These are phyloP conservation scores for Mesocentrotus franciscanus DNA, from an alignment of 53 echinoderm and acorn worm species.

Conservation along the genomic window DNA sequence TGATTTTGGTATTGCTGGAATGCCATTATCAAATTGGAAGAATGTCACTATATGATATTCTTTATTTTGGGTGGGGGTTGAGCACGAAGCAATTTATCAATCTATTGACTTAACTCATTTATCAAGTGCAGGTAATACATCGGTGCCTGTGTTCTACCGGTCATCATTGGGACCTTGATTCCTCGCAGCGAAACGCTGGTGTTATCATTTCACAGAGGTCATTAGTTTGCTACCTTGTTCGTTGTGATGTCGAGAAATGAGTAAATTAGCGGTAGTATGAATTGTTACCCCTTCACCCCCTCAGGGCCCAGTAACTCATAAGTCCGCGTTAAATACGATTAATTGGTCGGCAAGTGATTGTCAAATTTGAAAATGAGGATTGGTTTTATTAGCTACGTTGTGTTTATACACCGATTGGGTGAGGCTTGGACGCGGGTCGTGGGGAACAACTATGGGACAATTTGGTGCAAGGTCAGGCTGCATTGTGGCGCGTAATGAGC, in stretches of 20 bases:
- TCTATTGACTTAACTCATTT: neutral
- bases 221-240: neutral
- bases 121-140: neutral
- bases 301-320: neutral
- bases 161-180: neutral
- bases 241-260: neutral
- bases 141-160: neutral
- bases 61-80: neutral
- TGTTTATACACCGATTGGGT: neutral
- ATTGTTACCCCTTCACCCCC: neutral
- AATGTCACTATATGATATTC: neutral
- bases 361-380: slow-evolving; percentile 53
- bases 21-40: neutral
- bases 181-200: neutral
- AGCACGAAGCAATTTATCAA: neutral
- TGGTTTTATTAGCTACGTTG: slow-evolving; percentile 10
- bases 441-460: slow-evolving; percentile 34
- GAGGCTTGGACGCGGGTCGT: neutral
- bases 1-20: neutral
- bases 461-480: slow-evolving; percentile 32
- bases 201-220: neutral
- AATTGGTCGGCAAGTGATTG: slow-evolving; percentile 68
- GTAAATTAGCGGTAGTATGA: slow-evolving; percentile 42
- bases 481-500: slow-evolving; percentile 6
- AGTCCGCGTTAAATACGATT: slow-evolving; percentile 60